Conservation (phyloP, 1,140 invertebrate genomes). For the Drosophila ironensis region DNA sequence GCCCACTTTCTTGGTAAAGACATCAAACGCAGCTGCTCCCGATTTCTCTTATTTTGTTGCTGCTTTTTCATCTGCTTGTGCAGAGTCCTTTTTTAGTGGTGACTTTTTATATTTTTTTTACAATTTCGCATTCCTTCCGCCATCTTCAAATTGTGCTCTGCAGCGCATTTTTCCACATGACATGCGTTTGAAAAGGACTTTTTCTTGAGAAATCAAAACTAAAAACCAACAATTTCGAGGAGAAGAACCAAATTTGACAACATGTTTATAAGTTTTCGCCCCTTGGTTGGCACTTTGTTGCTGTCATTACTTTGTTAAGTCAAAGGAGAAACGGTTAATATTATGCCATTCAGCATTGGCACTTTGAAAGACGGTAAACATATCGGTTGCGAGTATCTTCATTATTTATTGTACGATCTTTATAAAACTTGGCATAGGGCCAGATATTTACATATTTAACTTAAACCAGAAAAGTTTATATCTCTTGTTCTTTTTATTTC, state of each 20-base stretch:
- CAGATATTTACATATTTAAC: too few species aligned
- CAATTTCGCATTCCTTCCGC: constrained; percentile 26
- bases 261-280: constrained; percentile 61
- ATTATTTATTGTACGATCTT: too few species aligned
- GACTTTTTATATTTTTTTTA: constrained; percentile 5
- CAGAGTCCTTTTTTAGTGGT: constrained; percentile 6
- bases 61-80: constrained; percentile 8
- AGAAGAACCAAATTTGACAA: constrained; percentile 58
- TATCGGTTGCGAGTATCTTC: too few species aligned
- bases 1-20: constrained; percentile 9
- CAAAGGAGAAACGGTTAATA: too few species aligned
- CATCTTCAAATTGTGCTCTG: constrained; percentile 31
- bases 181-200: constrained; percentile 7
- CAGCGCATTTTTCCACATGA: constrained; percentile 39
- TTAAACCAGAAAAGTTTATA: too few species aligned
- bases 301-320: background rate
- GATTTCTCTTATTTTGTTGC: background rate
- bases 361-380: too few species aligned
- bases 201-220: background rate
- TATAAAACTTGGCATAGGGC: too few species aligned
- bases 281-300: background rate
- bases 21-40: constrained; percentile 62
- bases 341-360: too few species aligned
- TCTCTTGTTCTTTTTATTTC: too few species aligned
- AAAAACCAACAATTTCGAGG: constrained; percentile 5